Percentiles rank a stretch among this genome's conserved stretches.
phyloP scores from a whole-genome alignment of 2,888 invertebrate species.

The Drosophila ochracea region DNA sequence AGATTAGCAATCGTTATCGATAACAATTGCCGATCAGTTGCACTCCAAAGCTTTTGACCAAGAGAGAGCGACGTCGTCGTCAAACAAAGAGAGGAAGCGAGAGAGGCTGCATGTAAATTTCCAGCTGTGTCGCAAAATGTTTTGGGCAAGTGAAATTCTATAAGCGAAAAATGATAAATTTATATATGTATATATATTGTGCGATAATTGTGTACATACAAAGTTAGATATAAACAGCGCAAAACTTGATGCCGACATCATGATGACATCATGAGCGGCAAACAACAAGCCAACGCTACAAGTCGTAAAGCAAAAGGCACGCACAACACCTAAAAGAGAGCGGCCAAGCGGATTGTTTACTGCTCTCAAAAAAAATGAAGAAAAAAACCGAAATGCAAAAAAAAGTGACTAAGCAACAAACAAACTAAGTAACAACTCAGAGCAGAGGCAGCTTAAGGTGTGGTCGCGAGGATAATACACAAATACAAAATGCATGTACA shows the following conservation, averaged over 20 bases:
- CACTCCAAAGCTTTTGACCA: slow-evolving; percentile 12
- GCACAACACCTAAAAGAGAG: slow-evolving; percentile 25
- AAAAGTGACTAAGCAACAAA: slow-evolving; percentile 46
- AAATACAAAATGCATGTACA: slow-evolving; percentile 11
- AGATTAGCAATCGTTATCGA: slow-evolving; percentile 29
- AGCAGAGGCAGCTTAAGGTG: slow-evolving; percentile 41
- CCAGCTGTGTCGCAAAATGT: slow-evolving; percentile 6
- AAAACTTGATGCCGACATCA: slow-evolving; percentile 34
- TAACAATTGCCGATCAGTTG: slow-evolving; percentile 30
- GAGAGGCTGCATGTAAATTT: slow-evolving; percentile 26
- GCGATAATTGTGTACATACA: slow-evolving; percentile 30
- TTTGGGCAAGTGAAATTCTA: slow-evolving; percentile 39
- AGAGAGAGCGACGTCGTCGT: neutral
- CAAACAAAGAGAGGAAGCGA: neutral
- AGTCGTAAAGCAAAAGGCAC: slow-evolving; percentile 29
- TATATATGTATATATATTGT: slow-evolving; percentile 9
- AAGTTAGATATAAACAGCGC: slow-evolving; percentile 13
- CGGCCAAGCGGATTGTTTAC: slow-evolving; percentile 43
- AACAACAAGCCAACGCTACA: slow-evolving; percentile 35
- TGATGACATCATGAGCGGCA: slow-evolving; percentile 51
- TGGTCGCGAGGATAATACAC: slow-evolving; percentile 50
- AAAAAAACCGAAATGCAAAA: slow-evolving; percentile 2
- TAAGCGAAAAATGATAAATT: slow-evolving; percentile 4
- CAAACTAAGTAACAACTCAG: slow-evolving; percentile 6
- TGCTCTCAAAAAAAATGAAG: slow-evolving; percentile 15